Percentiles rank a stretch among this genome's conserved stretches.
These are phyloP conservation scores for Crotalus tigris DNA, from an alignment of 2,113 vertebrate species.

Conservation along the genomic window DNA sequence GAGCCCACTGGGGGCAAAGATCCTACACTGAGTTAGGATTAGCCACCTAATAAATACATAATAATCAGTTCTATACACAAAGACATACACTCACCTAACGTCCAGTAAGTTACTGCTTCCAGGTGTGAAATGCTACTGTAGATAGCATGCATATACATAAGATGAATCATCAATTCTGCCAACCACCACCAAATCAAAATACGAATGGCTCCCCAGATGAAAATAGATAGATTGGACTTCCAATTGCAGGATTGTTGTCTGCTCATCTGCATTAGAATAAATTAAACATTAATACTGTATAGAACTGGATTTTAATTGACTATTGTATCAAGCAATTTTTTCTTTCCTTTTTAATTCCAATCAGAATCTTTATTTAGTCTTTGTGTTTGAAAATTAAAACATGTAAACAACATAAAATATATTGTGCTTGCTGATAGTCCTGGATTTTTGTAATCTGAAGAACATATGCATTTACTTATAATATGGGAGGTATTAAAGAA, in stretches of 20 bases:
- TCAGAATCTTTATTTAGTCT: not conserved
- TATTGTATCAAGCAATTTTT: not conserved
- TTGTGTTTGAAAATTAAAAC: constrained; percentile 1
- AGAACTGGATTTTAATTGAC: not conserved
- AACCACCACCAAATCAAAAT: constrained; percentile 88
- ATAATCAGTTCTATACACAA: not conserved
- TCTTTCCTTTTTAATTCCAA: not conserved
- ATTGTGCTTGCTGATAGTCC: not conserved
- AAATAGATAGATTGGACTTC: constrained; percentile 44
- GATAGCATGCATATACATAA: constrained; percentile 92
- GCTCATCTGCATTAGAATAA: constrained; percentile 74
- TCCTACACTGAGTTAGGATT: not conserved
- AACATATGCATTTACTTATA: not conserved
- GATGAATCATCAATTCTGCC: constrained; percentile 87
- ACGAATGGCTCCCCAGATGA: constrained; percentile 70
- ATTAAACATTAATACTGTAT: constrained; percentile 3
- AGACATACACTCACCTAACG: constrained; percentile 78
- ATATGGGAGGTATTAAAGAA: not conserved
- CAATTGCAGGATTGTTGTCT: constrained; percentile 57
- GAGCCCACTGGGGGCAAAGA: not conserved
- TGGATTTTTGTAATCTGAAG: not conserved
- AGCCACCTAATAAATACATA: not conserved
- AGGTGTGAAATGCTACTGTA: constrained; percentile 81
- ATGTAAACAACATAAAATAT: not conserved
- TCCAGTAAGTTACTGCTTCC: constrained; percentile 83